Conservation (phyloP, 2,797 vertebrate species). For the Champsocephalus esox region DNA sequence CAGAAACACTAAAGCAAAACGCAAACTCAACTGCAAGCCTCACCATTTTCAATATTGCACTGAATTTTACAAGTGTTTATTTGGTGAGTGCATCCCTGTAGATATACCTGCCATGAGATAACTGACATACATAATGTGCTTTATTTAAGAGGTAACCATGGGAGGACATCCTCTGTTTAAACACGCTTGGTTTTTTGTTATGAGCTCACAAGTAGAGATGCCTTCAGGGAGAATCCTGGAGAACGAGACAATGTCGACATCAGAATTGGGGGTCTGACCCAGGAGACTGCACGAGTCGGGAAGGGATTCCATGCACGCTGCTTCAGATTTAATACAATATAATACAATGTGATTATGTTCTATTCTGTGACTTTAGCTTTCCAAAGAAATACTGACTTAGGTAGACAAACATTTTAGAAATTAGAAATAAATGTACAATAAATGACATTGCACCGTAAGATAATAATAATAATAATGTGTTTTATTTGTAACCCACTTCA, state of each 20-base stretch:
- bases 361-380: conserved; percentile 8
- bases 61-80: conserved; percentile 24
- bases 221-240: conserved; percentile 34
- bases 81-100: conserved; percentile 15
- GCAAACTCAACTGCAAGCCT: not conserved
- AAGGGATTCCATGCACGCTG: conserved; percentile 31
- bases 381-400: conserved; percentile 1
- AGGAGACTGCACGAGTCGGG: conserved; percentile 43
- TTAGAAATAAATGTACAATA: conserved; percentile 25
- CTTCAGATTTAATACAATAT: conserved; percentile 28
- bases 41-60: not conserved
- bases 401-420: not conserved
- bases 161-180: conserved; percentile 26
- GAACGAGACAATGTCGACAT: conserved; percentile 47
- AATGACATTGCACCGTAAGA: not conserved
- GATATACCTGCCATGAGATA: conserved; percentile 33
- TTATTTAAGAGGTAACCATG: conserved; percentile 23
- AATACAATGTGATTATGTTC: not conserved
- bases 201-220: conserved; percentile 42
- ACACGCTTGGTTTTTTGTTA: conserved; percentile 38
- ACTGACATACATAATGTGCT: conserved; percentile 16
- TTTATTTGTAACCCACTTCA: too few relatives aligned
- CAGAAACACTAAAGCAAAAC: conserved; percentile 15
- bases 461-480: too few relatives aligned
- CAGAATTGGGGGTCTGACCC: conserved; percentile 48